These are phyloP conservation scores for Taenioides sp. DNA, from an alignment of 2,797 vertebrate species.

Conservation along the genomic window DNA sequence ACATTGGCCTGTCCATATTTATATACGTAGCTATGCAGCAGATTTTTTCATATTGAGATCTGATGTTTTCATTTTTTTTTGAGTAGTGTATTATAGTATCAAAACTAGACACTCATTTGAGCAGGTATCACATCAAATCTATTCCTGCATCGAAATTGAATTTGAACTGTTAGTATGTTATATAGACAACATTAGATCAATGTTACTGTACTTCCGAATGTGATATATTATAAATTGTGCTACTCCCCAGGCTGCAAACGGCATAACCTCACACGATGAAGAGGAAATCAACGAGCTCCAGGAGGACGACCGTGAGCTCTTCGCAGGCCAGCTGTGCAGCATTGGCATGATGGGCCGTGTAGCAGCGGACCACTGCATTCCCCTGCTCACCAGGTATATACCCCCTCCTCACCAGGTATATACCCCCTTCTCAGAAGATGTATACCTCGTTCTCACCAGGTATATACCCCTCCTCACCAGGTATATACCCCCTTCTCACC, in stretches of 20 bases:
- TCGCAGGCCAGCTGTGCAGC: slow-evolving; percentile 96
- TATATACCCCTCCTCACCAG: neutral
- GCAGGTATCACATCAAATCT: too few relatives aligned
- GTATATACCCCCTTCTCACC: slow-evolving; percentile 50
- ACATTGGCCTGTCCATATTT: too few relatives aligned
- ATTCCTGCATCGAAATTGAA: too few relatives aligned
- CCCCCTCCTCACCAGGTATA: slow-evolving; percentile 92
- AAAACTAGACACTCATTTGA: too few relatives aligned
- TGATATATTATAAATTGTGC: neutral
- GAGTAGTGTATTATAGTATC: too few relatives aligned
- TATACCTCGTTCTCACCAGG: neutral
- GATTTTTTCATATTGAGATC: too few relatives aligned
- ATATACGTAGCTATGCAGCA: too few relatives aligned
- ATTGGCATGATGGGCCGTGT: slow-evolving; percentile 96
- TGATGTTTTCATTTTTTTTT: too few relatives aligned
- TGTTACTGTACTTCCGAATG: neutral
- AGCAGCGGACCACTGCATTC: slow-evolving; percentile 95
- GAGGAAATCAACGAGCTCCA: slow-evolving; percentile 98
- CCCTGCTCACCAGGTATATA: slow-evolving; percentile 77
- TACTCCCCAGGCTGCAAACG: slow-evolving; percentile 88
- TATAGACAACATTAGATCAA: neutral
- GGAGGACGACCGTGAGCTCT: slow-evolving; percentile 96
- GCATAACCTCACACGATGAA: slow-evolving; percentile 91
- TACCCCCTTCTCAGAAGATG: neutral
- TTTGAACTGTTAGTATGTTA: too few relatives aligned